These are phyloP conservation scores for Andricus grossulariae DNA, from an alignment of 1,140 invertebrate species.

Conservation along the genomic window DNA sequence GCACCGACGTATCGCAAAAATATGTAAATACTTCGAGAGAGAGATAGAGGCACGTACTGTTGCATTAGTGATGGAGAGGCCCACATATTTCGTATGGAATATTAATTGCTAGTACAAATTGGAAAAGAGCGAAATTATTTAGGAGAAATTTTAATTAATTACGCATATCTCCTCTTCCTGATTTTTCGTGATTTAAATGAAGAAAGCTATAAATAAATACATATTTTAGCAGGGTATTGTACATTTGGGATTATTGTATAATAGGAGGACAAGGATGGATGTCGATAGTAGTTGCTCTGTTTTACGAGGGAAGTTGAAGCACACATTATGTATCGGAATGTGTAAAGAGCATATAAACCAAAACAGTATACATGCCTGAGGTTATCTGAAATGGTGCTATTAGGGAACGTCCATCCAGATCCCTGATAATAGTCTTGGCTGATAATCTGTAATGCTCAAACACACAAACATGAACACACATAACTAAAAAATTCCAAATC, in stretches of 20 bases:
- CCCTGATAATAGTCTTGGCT: constrained; percentile 1
- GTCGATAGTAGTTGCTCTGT: neutral
- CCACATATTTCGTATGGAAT: neutral
- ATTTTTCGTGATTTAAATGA: too few species aligned
- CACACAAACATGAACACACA: constrained; percentile 17
- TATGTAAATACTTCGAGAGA: constrained; percentile 69
- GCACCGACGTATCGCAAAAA: constrained; percentile 65
- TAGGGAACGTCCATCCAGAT: constrained; percentile 7
- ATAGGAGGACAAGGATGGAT: too few species aligned
- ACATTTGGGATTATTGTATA: neutral
- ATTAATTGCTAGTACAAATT: constrained; percentile 2
- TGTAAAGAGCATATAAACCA: constrained; percentile 31
- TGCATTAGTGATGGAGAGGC: neutral
- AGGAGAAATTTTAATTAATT: too few species aligned
- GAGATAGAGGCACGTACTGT: neutral
- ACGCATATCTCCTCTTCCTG: too few species aligned
- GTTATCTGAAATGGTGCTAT: constrained; percentile 6
- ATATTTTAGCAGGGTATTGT: neutral
- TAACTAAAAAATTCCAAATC: too few species aligned
- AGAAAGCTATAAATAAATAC: neutral
- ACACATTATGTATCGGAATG: constrained; percentile 8
- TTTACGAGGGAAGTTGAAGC: constrained; percentile 35
- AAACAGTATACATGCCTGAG: constrained; percentile 40
- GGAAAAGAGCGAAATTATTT: too few species aligned
- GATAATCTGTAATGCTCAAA: neutral